Conservation (phyloP, 2,113 vertebrate species). For the Microcebus murinus region DNA sequence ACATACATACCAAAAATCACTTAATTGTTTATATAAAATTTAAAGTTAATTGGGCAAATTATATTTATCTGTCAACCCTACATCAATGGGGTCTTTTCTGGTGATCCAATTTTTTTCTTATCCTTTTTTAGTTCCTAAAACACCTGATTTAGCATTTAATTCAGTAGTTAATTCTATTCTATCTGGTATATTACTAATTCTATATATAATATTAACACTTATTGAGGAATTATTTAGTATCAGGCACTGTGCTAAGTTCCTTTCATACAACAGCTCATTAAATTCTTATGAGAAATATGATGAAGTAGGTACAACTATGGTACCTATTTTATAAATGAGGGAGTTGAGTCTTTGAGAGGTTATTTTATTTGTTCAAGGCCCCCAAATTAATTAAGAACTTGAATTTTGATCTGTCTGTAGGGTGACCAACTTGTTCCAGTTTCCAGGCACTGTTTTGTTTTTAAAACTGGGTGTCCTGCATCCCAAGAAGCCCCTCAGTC, state of each 20-base stretch:
- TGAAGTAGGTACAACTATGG: not conserved
- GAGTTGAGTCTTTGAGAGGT: not conserved
- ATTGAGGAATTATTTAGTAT: not conserved
- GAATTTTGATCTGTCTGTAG: not conserved
- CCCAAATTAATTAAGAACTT: not conserved
- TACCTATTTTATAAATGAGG: conserved; percentile 11
- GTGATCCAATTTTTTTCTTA: not conserved
- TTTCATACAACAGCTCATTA: not conserved
- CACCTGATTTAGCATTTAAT: conserved; percentile 2
- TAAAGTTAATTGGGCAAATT: not conserved
- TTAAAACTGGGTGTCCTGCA: not conserved
- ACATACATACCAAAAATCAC: not conserved
- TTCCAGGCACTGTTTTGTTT: not conserved
- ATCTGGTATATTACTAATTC: not conserved
- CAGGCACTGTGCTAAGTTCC: not conserved
- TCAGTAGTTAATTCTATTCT: not conserved
- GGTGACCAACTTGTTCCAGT: not conserved
- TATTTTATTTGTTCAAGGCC: conserved; percentile 39
- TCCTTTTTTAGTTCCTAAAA: conserved; percentile 21
- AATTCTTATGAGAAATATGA: conserved; percentile 9
- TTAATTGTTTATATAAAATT: not conserved
- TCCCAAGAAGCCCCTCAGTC: not conserved
- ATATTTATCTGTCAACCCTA: not conserved
- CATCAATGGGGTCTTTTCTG: not conserved
- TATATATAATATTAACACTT: not conserved